Base-by-base conservation (phyloP, 2,113 vertebrate genomes). In the Crypturellus undulatus region DNA sequence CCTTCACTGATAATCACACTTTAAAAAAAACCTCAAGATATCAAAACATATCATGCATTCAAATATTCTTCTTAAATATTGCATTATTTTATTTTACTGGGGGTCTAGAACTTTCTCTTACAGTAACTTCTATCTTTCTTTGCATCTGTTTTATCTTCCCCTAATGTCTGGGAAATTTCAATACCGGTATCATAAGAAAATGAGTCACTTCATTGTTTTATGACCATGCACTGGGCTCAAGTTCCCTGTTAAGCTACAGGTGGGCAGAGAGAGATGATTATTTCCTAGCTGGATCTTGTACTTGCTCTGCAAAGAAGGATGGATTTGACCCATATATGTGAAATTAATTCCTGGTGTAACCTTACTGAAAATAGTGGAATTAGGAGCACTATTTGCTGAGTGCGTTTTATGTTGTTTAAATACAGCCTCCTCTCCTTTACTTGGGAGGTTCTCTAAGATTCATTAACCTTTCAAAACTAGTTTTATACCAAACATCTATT, bases 381-480 rank as follows among this genome's bases (percentile, higher is more conserved):
- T 77, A 63, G 81, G 10, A 52, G n/a, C 18, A 45, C 18, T 42
- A 14, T 56, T 90, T 83, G 10, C 36, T 92, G 51, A 26, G 13
- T 40, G 22, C 49, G 16, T 84, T 92, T 90, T 64, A 6, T 73
- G 12, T 49, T 52, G 12, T n/a, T 63, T 85, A 64, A 14, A 8
- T 82, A 43, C 17, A 80, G 8, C 51, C 30, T 78, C 3, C 32
- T 1, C 84, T 76, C 24, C 26, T 67, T 85, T 56, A 60, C 21
- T 83, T 65, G 0, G 0, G 16, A 79, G 32, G n/a, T 59, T 92
- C 92, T 85, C 71, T 91, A 82, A 87, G 42, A 80, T 71, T 80
- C 79, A 83, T 93, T 95, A 95, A 78, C 60, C 42, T 94, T 93
- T 91, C 71, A 87, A 64, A 89, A 10, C 0, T 26, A 82, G 26